phyloP scores from a whole-genome alignment of 2,888 invertebrate genomes.

The Liodrosophila aerea region DNA sequence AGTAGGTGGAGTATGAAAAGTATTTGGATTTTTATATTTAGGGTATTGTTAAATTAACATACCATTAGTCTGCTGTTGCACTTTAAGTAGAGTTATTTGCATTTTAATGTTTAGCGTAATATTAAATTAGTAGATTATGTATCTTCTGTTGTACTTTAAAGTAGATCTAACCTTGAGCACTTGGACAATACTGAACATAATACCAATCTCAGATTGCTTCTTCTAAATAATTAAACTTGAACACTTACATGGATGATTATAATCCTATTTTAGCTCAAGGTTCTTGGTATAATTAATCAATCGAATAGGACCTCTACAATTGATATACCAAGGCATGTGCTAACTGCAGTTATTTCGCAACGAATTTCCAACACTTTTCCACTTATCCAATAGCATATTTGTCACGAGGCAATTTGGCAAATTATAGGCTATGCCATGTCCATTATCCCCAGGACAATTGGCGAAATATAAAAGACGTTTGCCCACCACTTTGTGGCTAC shows the following conservation, averaged over 20 bases:
- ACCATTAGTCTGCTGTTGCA: too few relatives aligned
- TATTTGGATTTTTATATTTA: too few relatives aligned
- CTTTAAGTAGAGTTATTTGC: too few relatives aligned
- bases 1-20: conserved; percentile 1
- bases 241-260: neutral
- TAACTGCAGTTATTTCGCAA: conserved; percentile 2
- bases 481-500: conserved; percentile 47
- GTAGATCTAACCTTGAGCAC: too few relatives aligned
- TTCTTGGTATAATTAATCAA: conserved; percentile 3
- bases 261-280: conserved; percentile 6
- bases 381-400: conserved; percentile 20
- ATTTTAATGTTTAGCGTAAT: too few relatives aligned
- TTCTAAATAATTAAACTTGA: neutral
- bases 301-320: neutral
- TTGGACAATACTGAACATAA: too few relatives aligned
- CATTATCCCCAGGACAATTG: conserved; percentile 34
- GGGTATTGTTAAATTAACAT: too few relatives aligned
- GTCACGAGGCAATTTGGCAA: conserved; percentile 54
- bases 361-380: neutral
- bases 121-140: too few relatives aligned
- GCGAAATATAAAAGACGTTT: conserved; percentile 63
- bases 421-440: conserved; percentile 50
- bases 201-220: too few relatives aligned
- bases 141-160: too few relatives aligned
- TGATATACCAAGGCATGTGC: neutral